Evolutionary conservation across 1,140 invertebrate species (phyloP), one percentile per base, ranked within the genome.

Genomic region (Acyrthosiphon pisum): DNA sequence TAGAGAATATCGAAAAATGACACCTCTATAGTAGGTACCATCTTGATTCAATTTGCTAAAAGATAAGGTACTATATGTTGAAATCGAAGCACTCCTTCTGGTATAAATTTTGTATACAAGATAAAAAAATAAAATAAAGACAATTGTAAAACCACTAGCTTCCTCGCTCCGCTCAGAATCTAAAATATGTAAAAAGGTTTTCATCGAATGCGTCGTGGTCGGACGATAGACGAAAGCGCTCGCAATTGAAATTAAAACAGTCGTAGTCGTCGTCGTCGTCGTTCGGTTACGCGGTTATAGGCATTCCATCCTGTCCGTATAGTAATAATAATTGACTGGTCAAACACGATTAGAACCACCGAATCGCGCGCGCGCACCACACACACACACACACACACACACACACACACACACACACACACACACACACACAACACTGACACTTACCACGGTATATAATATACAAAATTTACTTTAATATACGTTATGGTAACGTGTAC

Each of bases 251-350:
- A 86, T 46, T 48, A 86, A 46, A 46, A 86, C 84, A 23, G 50
- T 23, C 50, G 44, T 86, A 41, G 44, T 44, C 37, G 81, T 83
- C 81, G 48, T 50, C 50, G 41, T 30, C 83, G 44, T 44, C 41
- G 81, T 83, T 37, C 81, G n/a, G 76, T 81, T 41, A 37, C 35
- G 6, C 35, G 76, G 22, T 46, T 53, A 14, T 26, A 26, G 84
- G 7, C 81, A 46, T 86, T 86, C 44, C 84, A 44, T 86, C 84
- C 84, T 44, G 44, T 86, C 84, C 44, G 84, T 41, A 46, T 53
- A 53, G 81, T 86, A 46, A 46, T 53, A 53, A 37, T 86, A 46
- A 86, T 86, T 86, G 84, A 86, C 84, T 44, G 84, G 84, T 86
- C 84, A 86, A 86, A 86, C 44, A 86, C 44, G 84, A 48, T 86